Conservation (phyloP, 2,888 invertebrate species). For the Microctonus aethiopoides region DNA sequence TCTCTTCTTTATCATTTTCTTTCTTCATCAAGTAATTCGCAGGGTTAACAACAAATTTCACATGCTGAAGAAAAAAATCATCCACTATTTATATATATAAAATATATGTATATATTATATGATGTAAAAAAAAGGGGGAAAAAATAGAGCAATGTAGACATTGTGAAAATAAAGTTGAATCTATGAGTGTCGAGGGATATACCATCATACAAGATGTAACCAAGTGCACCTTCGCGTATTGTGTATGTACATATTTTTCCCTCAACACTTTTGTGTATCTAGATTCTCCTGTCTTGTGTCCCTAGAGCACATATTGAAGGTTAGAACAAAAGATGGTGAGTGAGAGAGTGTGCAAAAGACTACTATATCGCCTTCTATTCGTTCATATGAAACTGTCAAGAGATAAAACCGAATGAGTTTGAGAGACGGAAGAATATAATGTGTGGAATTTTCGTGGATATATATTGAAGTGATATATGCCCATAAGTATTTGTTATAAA, state of each 20-base stretch:
- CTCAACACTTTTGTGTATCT: background rate
- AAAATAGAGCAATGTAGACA: conserved; percentile 27
- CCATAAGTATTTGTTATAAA: conserved; percentile 25
- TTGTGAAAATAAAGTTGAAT: conserved; percentile 60
- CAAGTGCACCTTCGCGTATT: conserved; percentile 60
- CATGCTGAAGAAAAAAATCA: background rate
- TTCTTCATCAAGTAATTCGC: background rate
- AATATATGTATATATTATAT: background rate
- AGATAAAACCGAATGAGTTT: background rate
- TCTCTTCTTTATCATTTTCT: background rate
- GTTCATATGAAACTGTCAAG: conserved; percentile 25
- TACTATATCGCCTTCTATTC: conserved; percentile 34
- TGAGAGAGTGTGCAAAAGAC: conserved; percentile 57
- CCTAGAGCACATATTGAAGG: conserved; percentile 37
- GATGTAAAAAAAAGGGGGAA: conserved; percentile 1
- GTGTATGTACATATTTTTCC: conserved; percentile 35
- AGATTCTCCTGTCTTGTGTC: conserved; percentile 8
- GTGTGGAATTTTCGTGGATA: conserved; percentile 48
- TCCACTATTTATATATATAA: background rate
- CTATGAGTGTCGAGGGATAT: conserved; percentile 63
- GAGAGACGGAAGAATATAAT: conserved; percentile 27
- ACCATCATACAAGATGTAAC: conserved; percentile 60
- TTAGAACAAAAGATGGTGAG: conserved; percentile 47
- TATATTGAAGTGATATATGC: conserved; percentile 50
- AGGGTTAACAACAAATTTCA: background rate